Evolutionary conservation across 2,888 invertebrate species (phyloP), one percentile per base, ranked within the genome.

Genomic region (Sussaba pulchella): DNA sequence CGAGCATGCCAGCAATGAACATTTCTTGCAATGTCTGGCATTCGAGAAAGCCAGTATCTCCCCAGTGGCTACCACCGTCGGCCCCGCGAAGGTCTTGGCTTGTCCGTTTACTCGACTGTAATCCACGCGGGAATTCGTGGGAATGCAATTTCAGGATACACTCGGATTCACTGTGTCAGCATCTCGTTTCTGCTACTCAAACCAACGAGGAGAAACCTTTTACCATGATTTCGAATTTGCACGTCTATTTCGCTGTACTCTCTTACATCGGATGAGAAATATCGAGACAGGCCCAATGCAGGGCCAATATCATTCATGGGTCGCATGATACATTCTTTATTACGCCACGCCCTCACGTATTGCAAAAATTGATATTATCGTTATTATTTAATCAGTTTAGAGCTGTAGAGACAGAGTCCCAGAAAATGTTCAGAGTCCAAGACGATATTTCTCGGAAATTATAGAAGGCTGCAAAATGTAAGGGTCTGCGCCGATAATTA

Each of bases 71-170:
- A 69, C 17, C 24, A 50, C 24, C 71, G 64, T 63, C 39, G 59
- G 45, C 24, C 36, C 36, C 57, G 47, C 8, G 47, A 74, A n/a
- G 41, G 52, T 71, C 54, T 66, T 31, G 52, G 67, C 24, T 39
- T 39, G 50, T 24, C 39, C 54, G 63, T 26, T 50, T 50, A 50
- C 43, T 41, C 47, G 57, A 50, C 66, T 66, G 54, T 64, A 24
- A 71, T 54, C 52, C 52, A 63, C 41, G 54, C 63, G 83, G 79
- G 82, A 86, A 82, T 82, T 78, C 75, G 78, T 66, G 83, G 86
- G 85, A 88, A 88, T 88, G 85, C 85, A 86, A 85, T 88, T 88
- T 88, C 85, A 71, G 79, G 81, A 79, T 83, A 82, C 82, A 79
- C 82, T 88, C 84, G 85, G 85, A 86, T 78, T 82, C 54, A 31